Base-by-base conservation (phyloP, 2,797 vertebrate species). In the Harpagifer antarcticus region DNA sequence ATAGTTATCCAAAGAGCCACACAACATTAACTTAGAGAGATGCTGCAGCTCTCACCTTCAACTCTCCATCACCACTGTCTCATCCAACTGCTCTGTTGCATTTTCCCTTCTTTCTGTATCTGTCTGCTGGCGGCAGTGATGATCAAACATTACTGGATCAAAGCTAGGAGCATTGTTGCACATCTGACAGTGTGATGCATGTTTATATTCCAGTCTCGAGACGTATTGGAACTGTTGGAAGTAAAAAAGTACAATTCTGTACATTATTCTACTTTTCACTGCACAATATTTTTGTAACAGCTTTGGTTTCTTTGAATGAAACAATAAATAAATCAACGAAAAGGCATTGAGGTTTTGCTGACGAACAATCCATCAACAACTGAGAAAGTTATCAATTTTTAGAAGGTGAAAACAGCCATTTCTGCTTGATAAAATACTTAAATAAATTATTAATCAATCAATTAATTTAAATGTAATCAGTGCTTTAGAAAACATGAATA, bases 1-100 rank as follows among this genome's bases (percentile, higher is more conserved):
- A 69, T 8, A 0, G 54, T 80, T 78, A 85, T 88, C 55, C 73
- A 74, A 55, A 80, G 42, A 76, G 80, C 56, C 72, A 63, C 72
- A 75, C 84, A 84, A 73, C 43, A 57, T 89, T 87, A 86, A 65
- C 55, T 83, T 86, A 92, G 33, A 37, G 33, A 37, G 64, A 72
- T 37, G 63, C 70, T 43, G n/a, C 67, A 50, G 71, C 66, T 74
- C 78, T 79, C 50, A 76, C 72, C 65, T 78, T 45, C 27, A 52
- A 68, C 16, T 45, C 47, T 67, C 52, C 58, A 6, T 14, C 63
- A 63, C 16, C 49, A 44, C 63, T 47, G 31, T 48, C 43, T 5
- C 54, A 19, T 40, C 40, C 43, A 40, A 27, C 47, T 15, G 37
- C 65, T 66, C 48, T 58, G 23, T 63, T 74, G 48, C n/a, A 40